These are phyloP conservation scores for Notolepis coatsorum DNA, from an alignment of 2,797 vertebrate genomes.

Conservation along the genomic window DNA sequence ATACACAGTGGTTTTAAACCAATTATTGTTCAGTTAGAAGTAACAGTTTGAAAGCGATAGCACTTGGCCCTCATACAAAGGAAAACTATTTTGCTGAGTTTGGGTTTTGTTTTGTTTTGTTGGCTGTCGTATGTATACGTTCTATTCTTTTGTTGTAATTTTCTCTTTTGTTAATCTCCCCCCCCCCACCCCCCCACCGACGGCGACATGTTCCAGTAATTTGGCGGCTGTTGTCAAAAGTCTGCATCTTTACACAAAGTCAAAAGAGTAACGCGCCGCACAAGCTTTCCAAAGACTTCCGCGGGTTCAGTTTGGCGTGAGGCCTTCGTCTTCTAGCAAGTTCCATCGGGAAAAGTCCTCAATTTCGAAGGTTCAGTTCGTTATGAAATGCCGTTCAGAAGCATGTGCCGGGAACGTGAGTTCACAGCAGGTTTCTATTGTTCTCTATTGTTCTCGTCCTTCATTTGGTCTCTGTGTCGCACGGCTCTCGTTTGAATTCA, in stretches of 20 bases:
- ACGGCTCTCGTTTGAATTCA: constrained; percentile 49
- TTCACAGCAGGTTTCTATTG: constrained; percentile 64
- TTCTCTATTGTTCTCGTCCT: constrained; percentile 58
- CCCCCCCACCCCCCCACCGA: constrained; percentile 57
- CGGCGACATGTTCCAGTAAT: constrained; percentile 63
- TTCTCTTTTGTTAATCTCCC: constrained; percentile 53
- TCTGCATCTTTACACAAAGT: constrained; percentile 81
- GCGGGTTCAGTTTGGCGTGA: constrained; percentile 48
- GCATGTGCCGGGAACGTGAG: constrained; percentile 66
- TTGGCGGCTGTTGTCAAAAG: constrained; percentile 74
- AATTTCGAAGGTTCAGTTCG: constrained; percentile 55
- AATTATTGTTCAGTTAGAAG: constrained; percentile 92
- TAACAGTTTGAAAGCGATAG: constrained; percentile 93
- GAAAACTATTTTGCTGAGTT: constrained; percentile 77
- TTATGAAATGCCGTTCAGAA: constrained; percentile 64
- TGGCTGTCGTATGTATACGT: constrained; percentile 61
- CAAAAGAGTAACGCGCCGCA: constrained; percentile 78
- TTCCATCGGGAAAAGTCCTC: constrained; percentile 42
- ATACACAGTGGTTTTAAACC: constrained; percentile 96
- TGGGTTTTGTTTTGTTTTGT: constrained; percentile 66
- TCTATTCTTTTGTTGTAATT: constrained; percentile 62
- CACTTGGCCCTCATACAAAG: constrained; percentile 92
- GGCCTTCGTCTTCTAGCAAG: constrained; percentile 48
- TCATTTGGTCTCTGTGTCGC: constrained; percentile 41
- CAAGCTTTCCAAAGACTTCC: constrained; percentile 75